Evolutionary conservation across 1,140 invertebrate genomes (phyloP).

Genomic region (Pteromalus puparum): DNA sequence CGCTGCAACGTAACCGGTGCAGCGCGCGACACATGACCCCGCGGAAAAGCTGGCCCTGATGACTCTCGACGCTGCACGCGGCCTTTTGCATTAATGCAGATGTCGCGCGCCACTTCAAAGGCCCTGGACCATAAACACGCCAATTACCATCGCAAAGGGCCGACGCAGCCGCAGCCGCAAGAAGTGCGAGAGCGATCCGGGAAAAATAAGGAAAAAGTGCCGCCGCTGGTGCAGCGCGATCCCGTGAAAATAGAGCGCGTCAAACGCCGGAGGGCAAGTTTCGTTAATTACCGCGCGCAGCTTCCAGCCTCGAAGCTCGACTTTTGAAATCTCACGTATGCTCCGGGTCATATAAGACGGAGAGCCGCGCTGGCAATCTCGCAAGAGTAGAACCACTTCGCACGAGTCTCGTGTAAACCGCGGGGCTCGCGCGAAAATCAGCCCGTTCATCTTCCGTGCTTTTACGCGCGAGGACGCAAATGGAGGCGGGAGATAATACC

Average conservation of each 20-base stretch:
- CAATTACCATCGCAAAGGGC: constrained; percentile 60
- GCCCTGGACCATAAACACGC: constrained; percentile 55
- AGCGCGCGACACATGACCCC: neutral
- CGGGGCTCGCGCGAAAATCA: neutral
- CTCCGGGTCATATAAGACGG: neutral
- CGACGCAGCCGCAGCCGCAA: constrained; percentile 27
- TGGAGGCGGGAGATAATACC: constrained; percentile 67
- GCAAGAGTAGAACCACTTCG: neutral
- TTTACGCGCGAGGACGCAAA: constrained; percentile 68
- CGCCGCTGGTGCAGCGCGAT: neutral
- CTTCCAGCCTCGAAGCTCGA: neutral
- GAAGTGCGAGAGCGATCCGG: neutral
- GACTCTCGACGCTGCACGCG: too few relatives aligned
- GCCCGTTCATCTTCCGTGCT: constrained; percentile 49
- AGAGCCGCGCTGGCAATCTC: neutral
- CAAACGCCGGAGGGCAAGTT: too few relatives aligned
- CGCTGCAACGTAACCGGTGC: neutral
- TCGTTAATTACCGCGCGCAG: too few relatives aligned
- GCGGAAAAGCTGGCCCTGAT: too few relatives aligned
- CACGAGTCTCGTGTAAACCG: constrained; percentile 4
- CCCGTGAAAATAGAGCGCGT: too few relatives aligned
- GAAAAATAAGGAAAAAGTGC: constrained; percentile 42
- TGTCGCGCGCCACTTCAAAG: constrained; percentile 60
- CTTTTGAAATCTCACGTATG: neutral
- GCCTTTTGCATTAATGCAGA: constrained; percentile 57